These are phyloP conservation scores for Lophius americanus DNA, from an alignment of 2,797 vertebrate species.

Conservation along the genomic window DNA sequence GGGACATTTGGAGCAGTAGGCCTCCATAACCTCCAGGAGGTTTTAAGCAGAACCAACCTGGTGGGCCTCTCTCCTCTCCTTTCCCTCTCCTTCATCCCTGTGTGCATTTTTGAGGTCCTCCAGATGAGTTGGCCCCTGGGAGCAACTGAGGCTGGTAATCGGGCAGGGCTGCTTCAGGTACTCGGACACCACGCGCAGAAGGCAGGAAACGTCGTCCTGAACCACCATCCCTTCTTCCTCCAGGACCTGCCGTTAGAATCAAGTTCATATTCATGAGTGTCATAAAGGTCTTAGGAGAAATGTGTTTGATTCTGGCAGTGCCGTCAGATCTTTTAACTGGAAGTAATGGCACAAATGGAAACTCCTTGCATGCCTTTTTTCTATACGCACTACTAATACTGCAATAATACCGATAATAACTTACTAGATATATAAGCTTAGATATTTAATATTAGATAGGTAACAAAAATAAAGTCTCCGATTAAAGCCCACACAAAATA, in stretches of 20 bases:
- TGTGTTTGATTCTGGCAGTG: not conserved
- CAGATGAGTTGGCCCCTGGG: conserved; percentile 53
- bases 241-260: conserved; percentile 71
- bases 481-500: not conserved
- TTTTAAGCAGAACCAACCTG: conserved; percentile 44
- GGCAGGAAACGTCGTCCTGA: conserved; percentile 76
- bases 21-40: too few species aligned
- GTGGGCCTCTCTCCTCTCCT: conserved; percentile 43
- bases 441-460: not conserved
- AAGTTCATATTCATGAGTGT: not conserved
- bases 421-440: not conserved
- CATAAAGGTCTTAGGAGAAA: not conserved
- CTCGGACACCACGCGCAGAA: conserved; percentile 75
- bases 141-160: conserved; percentile 69
- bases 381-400: too few species aligned
- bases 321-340: not conserved
- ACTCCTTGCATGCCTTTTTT: too few species aligned
- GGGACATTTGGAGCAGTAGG: too few species aligned
- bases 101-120: conserved; percentile 50
- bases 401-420: not conserved
- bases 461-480: not conserved
- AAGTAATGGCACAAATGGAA: not conserved
- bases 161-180: conserved; percentile 73
- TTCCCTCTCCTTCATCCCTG: conserved; percentile 45
- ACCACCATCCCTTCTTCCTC: conserved; percentile 76